phyloP scores from a whole-genome alignment of 2,113 vertebrate genomes.

The Scartelaos histophorus region DNA sequence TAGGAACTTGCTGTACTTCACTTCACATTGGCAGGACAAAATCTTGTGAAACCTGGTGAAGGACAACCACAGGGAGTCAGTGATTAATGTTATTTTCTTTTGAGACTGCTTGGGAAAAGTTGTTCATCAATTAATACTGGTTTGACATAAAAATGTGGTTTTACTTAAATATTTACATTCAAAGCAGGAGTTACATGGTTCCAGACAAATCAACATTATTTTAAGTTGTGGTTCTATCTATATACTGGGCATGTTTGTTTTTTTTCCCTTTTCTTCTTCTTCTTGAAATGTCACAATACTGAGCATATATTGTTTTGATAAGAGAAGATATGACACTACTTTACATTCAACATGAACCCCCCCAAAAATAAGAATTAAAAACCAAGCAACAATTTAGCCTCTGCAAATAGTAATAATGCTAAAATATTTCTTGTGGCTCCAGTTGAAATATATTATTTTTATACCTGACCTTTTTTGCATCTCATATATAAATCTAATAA shows the following conservation, averaged over 20 bases:
- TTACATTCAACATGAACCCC: neutral
- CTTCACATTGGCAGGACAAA: slow-evolving; percentile 5
- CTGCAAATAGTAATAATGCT: neutral
- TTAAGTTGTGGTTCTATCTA: neutral
- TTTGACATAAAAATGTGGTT: neutral
- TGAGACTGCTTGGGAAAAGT: neutral
- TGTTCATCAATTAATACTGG: neutral
- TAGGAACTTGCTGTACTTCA: slow-evolving; percentile 14
- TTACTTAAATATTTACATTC: neutral
- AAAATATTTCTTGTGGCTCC: neutral
- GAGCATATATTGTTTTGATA: neutral
- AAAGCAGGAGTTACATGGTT: neutral
- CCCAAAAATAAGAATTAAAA: neutral
- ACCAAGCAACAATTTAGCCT: neutral
- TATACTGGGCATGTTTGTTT: neutral
- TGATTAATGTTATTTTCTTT: slow-evolving; percentile 5
- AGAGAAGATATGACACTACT: neutral
- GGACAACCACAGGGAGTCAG: slow-evolving; percentile 2
- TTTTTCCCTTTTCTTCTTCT: neutral
- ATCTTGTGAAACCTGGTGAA: slow-evolving; percentile 10
- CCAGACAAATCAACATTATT: neutral
- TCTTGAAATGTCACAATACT: neutral
- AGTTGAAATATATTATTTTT: neutral
- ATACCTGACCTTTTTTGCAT: neutral
- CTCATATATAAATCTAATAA: neutral